Evolutionary conservation across 2,113 vertebrate species (phyloP).

Genomic region (Microtus richardsoni): DNA sequence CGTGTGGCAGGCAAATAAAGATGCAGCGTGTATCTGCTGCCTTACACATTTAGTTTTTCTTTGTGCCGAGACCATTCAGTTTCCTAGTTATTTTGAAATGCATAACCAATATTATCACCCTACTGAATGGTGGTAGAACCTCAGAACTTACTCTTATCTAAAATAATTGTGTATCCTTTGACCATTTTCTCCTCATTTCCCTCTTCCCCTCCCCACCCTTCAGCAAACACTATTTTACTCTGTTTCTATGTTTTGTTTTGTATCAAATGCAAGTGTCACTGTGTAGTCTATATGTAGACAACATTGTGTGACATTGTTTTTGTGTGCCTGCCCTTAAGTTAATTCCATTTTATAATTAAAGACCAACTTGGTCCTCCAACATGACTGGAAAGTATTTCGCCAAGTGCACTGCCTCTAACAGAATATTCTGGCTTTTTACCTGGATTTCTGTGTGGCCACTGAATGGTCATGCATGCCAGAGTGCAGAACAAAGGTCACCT

Average conservation of each 20-base stretch:
- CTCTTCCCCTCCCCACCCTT: neutral
- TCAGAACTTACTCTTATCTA: neutral
- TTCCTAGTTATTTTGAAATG: neutral
- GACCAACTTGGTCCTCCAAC: neutral
- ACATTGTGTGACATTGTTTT: neutral
- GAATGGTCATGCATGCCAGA: neutral
- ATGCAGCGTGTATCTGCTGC: too few relatives aligned
- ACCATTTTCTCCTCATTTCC: neutral
- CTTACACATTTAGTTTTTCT: neutral
- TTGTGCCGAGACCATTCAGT: neutral
- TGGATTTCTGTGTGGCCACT: neutral
- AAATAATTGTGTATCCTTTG: neutral
- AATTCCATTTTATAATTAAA: constrained; percentile 27
- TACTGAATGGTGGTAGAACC: neutral
- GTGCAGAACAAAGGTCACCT: neutral
- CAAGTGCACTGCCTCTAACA: neutral
- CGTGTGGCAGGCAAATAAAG: neutral
- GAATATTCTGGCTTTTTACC: neutral
- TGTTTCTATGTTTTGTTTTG: neutral
- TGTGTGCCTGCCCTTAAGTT: neutral
- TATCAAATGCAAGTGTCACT: neutral
- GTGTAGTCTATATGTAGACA: too few relatives aligned
- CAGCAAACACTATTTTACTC: neutral
- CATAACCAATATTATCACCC: neutral
- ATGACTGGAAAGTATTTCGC: neutral